Conservation (phyloP, 2,888 invertebrate genomes). For the Eretmocerus hayati region DNA sequence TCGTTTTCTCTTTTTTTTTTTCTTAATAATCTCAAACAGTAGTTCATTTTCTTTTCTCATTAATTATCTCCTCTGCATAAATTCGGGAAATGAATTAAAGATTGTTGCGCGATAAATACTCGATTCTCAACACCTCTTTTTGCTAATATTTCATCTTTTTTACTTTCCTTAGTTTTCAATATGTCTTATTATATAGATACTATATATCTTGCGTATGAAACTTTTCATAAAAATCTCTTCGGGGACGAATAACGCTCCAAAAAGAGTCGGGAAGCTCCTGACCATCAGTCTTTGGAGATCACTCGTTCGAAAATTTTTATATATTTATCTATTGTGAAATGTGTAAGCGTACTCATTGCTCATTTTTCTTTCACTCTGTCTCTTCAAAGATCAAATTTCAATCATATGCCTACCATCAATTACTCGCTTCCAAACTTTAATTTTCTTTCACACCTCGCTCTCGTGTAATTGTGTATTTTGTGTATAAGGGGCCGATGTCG, state of each 20-base stretch:
- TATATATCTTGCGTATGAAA: slow-evolving; percentile 13
- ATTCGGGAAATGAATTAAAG: slow-evolving; percentile 8
- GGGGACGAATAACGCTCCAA: not conserved
- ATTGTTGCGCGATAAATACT: not conserved
- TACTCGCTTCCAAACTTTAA: no score
- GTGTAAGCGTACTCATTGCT: no score
- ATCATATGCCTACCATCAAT: no score
- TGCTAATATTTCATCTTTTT: slow-evolving; percentile 1
- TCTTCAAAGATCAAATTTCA: no score
- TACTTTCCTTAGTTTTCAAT: slow-evolving; percentile 6
- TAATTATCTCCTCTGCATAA: slow-evolving; percentile 6
- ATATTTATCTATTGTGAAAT: no score
- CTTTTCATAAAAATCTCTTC: slow-evolving; percentile 10
- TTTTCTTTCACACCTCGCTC: no score
- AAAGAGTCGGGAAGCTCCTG: slow-evolving; percentile 1
- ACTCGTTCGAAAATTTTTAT: no score
- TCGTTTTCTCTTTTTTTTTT: slow-evolving; percentile 5
- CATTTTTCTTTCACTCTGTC: no score
- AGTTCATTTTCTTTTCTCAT: slow-evolving; percentile 1
- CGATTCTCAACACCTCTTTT: slow-evolving; percentile 5
- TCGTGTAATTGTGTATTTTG: no score
- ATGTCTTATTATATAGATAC: slow-evolving; percentile 5
- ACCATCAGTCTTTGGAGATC: no score
- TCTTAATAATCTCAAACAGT: slow-evolving; percentile 5
- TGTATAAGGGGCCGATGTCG: no score